Base-by-base conservation (phyloP, 1,140 invertebrate genomes). In the Microplitis demolitor region DNA sequence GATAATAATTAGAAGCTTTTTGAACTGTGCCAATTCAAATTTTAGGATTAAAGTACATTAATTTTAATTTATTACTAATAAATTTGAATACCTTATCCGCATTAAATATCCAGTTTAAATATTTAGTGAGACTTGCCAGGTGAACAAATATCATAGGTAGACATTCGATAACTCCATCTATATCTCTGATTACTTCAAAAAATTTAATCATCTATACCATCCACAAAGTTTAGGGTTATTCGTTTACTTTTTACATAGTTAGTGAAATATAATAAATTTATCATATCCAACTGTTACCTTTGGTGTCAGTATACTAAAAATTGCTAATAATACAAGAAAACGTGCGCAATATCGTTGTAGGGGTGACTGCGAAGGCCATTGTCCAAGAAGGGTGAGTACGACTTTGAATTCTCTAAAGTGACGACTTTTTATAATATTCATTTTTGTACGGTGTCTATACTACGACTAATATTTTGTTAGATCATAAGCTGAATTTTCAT, bases 131-230 rank as follows among this genome's bases (percentile, higher is more conserved):
- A n/a, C 37, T 51, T 9, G n/a, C 60, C 9, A 50, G 6, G 35
- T 71, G 60, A 51, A 51, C 45, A 9, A 60, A 45, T 4, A 71
- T 5, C 45, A 63, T 63, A 2, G 60, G 60, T 13, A 71, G 4
- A 16, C 69, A 71, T 51, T 71, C 69, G 16, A 63, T 34, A 51
- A 53, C 16, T 11, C 37, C n/a, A 63, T 71, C 69, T 4, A 71
- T 34, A 63, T 71, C 60, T 14, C 51, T 9, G 6, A 63, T 51
- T n/a, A 50, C 16, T 34, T 71, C 60, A 33, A 63, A 9, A 6
- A 71, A 63, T 63, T 71, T 71, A 4, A 71, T 71, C 13, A 71
- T n/a, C 69, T 71, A 53, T 33, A 8, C 13, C 14, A 51, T 11
- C 50, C 39, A 24, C 33, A n/a, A 16, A 24, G 24, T 24, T 24